phyloP scores from a whole-genome alignment of 2,113 vertebrate species.

The Halichoerus grypus region DNA sequence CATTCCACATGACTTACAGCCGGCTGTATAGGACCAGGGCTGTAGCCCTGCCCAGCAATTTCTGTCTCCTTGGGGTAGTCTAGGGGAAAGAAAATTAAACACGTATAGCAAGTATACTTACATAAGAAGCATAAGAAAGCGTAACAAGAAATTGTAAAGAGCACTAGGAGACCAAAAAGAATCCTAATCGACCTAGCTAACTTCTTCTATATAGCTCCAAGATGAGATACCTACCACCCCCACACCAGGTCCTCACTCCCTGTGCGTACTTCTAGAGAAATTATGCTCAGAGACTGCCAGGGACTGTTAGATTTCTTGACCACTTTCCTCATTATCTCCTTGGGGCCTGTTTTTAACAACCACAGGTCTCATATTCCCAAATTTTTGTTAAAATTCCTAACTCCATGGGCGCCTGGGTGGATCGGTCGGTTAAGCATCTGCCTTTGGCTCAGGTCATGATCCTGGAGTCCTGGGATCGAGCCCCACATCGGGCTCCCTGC shows the following conservation, averaged over 20 bases:
- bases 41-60: neutral
- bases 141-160: neutral
- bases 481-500: too few species aligned
- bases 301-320: neutral
- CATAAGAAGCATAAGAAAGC: neutral
- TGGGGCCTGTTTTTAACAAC: neutral
- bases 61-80: neutral
- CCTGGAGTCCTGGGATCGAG: too few species aligned
- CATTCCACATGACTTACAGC: neutral
- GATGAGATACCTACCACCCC: neutral
- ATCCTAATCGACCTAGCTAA: neutral
- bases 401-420: too few species aligned
- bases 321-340: neutral
- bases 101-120: neutral
- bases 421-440: too few species aligned
- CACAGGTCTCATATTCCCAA: neutral
- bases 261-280: neutral
- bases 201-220: neutral
- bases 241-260: neutral
- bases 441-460: too few species aligned
- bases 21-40: neutral
- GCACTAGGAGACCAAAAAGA: neutral
- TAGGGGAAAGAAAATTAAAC: neutral
- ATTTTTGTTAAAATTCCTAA: neutral
- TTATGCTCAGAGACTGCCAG: neutral